phyloP scores from a whole-genome alignment of 2,797 vertebrate species.

The Paedocypris micromegethes region DNA sequence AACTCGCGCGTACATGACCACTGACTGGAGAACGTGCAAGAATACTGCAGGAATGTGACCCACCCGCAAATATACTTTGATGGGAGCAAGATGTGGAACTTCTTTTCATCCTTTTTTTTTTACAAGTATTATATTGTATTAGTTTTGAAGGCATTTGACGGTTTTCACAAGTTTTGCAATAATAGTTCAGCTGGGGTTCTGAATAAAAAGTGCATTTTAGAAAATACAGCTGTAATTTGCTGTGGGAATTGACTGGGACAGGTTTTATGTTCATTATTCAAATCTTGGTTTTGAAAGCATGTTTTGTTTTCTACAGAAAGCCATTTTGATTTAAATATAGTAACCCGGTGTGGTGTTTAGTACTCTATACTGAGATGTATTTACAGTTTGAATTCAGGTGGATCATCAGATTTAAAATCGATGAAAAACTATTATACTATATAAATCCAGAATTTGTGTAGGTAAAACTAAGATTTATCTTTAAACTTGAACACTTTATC shows the following conservation, averaged over 20 bases:
- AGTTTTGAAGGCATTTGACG: constrained; percentile 14
- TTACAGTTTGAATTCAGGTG: constrained; percentile 17
- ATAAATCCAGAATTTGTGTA: constrained; percentile 6
- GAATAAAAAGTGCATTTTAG: background rate
- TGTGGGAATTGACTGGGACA: constrained; percentile 27
- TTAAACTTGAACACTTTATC: constrained; percentile 17
- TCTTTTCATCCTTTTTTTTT: background rate
- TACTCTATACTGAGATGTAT: constrained; percentile 4
- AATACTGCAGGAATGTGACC: constrained; percentile 38
- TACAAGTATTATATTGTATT: constrained; percentile 6
- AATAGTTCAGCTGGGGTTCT: constrained; percentile 26
- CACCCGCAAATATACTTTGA: constrained; percentile 28
- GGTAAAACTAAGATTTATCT: constrained; percentile 5
- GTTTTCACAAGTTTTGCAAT: constrained; percentile 36
- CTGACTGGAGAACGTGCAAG: constrained; percentile 30
- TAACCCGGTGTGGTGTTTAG: constrained; percentile 17
- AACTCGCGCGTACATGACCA: constrained; percentile 24
- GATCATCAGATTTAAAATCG: background rate
- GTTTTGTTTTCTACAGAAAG: constrained; percentile 5
- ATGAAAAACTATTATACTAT: constrained; percentile 21
- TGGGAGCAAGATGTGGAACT: constrained; percentile 14
- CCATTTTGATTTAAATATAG: constrained; percentile 18
- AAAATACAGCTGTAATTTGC: constrained; percentile 26
- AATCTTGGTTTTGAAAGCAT: background rate
- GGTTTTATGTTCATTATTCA: background rate